Base-by-base conservation (phyloP, 2,888 invertebrate genomes). In the Agriopis marginaria region DNA sequence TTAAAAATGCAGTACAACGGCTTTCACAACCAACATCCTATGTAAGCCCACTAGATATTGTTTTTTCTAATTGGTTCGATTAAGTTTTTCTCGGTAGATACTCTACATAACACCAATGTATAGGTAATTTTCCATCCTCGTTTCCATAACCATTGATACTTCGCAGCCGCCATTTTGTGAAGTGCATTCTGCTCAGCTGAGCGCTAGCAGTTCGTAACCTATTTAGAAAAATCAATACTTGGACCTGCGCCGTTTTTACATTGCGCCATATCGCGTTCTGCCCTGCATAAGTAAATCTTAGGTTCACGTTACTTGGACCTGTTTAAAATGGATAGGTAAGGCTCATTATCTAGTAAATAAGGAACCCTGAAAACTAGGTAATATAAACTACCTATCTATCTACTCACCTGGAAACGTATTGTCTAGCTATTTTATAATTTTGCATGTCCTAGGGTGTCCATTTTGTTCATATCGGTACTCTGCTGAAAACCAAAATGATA, bases 1-100 rank as follows among this genome's bases (percentile, higher is more conserved):
- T 78, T 74, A 84, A 90, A 77, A 79, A 94, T 94, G 94, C 94
- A 94, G 90, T 94, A 93, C 87, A 94, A 93, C 91, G 92, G 92
- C 80, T 94, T 93, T 80, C 93, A 91, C 77, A 93, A 93, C 82
- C 94, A 94, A 84, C 94, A 94, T 83, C 94, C 92, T 55, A 93
- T 94, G 94, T 94, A 88, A 91, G 94, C 72, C 32, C 9, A 45
- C 6, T 54, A 39, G 0, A 51, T 44, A 42, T 71, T 5, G 12
- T 23, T 58, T 11, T 40, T 55, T 14, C 42, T 58, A 12, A 47
- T 47, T 45, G 8, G 12, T 45, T 32, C 9, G 17, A 23, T 23
- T 23, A n/a, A 0, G 32, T 23, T 45, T 45, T 23, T 17, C 10
- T 32, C 8, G 10, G 32, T n/a, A 23, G 45, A 42, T 58, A 12